Evolutionary conservation across 2,113 vertebrate species (phyloP).

Genomic region (Phocoena sinus): DNA sequence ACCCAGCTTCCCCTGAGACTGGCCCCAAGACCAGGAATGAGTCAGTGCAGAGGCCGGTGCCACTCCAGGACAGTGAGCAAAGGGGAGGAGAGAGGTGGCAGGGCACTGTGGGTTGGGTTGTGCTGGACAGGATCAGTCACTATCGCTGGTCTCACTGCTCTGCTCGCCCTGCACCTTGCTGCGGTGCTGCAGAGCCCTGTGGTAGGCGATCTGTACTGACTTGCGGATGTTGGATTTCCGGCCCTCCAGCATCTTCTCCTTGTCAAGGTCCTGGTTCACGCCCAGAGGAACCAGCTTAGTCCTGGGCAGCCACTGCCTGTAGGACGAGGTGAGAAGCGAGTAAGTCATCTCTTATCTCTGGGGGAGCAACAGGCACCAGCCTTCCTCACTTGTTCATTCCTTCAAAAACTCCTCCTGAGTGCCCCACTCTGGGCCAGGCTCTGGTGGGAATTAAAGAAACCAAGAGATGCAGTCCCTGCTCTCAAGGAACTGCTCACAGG

Average conservation of each 20-base stretch:
- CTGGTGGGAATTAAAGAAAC: not conserved
- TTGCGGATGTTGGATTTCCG: constrained; percentile 99
- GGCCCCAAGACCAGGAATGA: constrained; percentile 76
- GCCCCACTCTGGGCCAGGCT: not conserved
- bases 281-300: constrained; percentile 97
- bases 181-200: constrained; percentile 97
- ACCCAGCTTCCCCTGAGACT: constrained; percentile 82
- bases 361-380: not conserved
- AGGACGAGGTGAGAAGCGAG: constrained; percentile 55
- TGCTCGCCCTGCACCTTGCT: constrained; percentile 98
- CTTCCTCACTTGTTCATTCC: not conserved
- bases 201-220: constrained; percentile 97
- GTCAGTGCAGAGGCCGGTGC: constrained; percentile 72
- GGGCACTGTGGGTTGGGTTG: constrained; percentile 19
- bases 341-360: not conserved
- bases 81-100: constrained; percentile 33
- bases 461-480: not conserved
- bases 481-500: not conserved
- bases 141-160: constrained; percentile 97
- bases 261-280: constrained; percentile 97
- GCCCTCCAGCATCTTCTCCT: constrained; percentile 98
- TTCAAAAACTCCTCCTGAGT: not conserved
- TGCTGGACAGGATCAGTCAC: constrained; percentile 77
- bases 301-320: constrained; percentile 97
- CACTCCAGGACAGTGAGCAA: constrained; percentile 52